phyloP scores from a whole-genome alignment of 2,113 vertebrate genomes.

The Periophthalmodon schlosseri region DNA sequence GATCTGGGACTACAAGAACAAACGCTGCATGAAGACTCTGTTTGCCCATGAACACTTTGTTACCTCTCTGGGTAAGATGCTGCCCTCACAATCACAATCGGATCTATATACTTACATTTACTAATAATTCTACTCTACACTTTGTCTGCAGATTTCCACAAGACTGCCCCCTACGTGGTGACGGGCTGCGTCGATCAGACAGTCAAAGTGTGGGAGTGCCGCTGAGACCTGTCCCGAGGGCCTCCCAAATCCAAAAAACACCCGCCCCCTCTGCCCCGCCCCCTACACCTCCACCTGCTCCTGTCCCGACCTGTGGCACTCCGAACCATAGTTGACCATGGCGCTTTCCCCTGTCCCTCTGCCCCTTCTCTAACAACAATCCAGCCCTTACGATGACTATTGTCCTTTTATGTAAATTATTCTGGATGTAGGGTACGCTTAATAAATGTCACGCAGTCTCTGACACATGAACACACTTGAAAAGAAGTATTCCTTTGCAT shows the following conservation, averaged over 20 bases:
- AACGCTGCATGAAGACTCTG: slow-evolving; percentile 99
- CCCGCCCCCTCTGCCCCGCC: background rate
- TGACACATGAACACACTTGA: slow-evolving; percentile 74
- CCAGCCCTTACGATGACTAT: slow-evolving; percentile 96
- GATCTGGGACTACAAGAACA: slow-evolving; percentile 99
- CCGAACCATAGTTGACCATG: slow-evolving; percentile 47
- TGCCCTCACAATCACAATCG: background rate
- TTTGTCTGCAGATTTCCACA: slow-evolving; percentile 93
- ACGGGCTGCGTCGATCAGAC: slow-evolving; percentile 99
- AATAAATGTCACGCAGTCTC: slow-evolving; percentile 99
- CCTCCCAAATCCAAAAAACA: slow-evolving; percentile 9
- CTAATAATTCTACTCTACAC: background rate
- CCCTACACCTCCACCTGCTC: slow-evolving; percentile 19
- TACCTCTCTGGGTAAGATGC: slow-evolving; percentile 95
- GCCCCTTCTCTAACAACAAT: slow-evolving; percentile 68
- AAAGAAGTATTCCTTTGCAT: slow-evolving; percentile 97
- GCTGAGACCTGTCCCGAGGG: slow-evolving; percentile 77
- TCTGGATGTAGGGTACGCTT: slow-evolving; percentile 99
- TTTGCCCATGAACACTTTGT: slow-evolving; percentile 99
- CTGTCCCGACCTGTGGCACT: slow-evolving; percentile 50
- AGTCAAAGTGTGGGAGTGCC: slow-evolving; percentile 99
- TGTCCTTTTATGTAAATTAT: slow-evolving; percentile 99
- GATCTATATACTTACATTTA: background rate
- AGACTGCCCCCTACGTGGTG: slow-evolving; percentile 97
- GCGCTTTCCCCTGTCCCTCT: slow-evolving; percentile 46